A percentile compares a stretch with the other conserved stretches of the same genome.
These are phyloP conservation scores for Rhabdornis inornatus DNA, from an alignment of 2,113 vertebrate genomes.

Conservation along the genomic window DNA sequence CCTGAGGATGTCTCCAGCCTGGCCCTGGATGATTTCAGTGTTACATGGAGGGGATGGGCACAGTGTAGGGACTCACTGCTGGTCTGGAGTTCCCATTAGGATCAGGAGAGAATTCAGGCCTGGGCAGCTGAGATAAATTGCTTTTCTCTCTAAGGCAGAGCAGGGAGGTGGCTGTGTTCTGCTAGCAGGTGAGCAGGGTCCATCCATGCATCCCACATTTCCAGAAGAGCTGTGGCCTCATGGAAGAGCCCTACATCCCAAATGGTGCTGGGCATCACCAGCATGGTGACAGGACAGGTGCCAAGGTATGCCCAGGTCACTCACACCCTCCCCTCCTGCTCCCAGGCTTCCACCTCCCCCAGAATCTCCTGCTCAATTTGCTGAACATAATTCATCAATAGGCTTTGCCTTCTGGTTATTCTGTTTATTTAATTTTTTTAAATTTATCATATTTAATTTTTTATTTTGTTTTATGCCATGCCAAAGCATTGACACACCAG, in stretches of 20 bases:
- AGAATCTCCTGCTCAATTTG: neutral
- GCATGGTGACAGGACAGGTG: rapidly evolving
- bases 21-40: neutral
- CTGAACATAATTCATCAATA: neutral
- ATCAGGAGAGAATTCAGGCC: neutral
- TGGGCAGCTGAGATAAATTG: neutral
- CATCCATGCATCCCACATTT: neutral
- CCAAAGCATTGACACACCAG: rapidly evolving
- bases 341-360: neutral
- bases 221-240: neutral
- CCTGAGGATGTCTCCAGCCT: neutral
- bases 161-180: neutral
- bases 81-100: neutral
- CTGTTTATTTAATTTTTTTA: neutral
- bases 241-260: neutral
- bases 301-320: neutral
- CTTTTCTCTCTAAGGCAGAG: neutral
- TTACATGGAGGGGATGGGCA: neutral
- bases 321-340: neutral
- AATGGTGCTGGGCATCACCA: neutral
- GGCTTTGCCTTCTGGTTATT: neutral
- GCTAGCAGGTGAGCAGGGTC: neutral
- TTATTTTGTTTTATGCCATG: neutral
- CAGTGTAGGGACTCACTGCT: rapidly evolving
- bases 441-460: too few species aligned